Evolutionary conservation across 2,113 vertebrate genomes (phyloP).

Genomic region (Vidua chalybeata): DNA sequence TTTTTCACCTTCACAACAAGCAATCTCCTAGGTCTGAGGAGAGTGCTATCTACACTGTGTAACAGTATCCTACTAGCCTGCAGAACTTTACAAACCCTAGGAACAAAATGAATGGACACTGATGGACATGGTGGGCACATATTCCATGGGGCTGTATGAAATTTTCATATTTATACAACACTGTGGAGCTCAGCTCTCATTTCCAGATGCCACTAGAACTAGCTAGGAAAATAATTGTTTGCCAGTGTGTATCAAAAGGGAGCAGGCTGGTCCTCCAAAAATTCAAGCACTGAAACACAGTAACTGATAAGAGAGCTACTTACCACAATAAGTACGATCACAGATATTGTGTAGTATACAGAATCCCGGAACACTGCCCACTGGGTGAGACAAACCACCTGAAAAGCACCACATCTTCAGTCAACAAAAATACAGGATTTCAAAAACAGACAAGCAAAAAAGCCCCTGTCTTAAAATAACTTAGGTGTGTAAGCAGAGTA

Average conservation of each 20-base stretch:
- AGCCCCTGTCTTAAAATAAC: not conserved
- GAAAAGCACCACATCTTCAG: conserved; percentile 16
- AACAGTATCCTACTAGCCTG: not conserved
- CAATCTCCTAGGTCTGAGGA: not conserved
- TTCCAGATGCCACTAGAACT: not conserved
- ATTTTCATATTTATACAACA: not conserved
- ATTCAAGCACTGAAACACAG: not conserved
- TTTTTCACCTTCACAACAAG: not conserved
- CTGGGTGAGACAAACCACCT: conserved; percentile 92
- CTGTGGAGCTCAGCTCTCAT: not conserved
- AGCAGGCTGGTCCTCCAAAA: not conserved
- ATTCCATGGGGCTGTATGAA: not conserved
- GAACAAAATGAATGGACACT: not conserved
- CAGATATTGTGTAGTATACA: conserved; percentile 89
- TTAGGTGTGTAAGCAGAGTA: not conserved
- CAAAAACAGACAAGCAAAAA: not conserved
- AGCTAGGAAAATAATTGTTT: not conserved
- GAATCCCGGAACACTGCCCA: conserved; percentile 97
- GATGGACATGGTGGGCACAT: not conserved
- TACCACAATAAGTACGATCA: conserved; percentile 90
- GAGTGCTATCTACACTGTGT: not conserved
- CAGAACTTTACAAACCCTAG: not conserved
- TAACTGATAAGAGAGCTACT: conserved; percentile 63
- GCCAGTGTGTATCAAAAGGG: not conserved
- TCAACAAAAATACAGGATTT: not conserved